phyloP scores from a whole-genome alignment of 2,888 invertebrate species.

The Pyrocoelia pectoralis region DNA sequence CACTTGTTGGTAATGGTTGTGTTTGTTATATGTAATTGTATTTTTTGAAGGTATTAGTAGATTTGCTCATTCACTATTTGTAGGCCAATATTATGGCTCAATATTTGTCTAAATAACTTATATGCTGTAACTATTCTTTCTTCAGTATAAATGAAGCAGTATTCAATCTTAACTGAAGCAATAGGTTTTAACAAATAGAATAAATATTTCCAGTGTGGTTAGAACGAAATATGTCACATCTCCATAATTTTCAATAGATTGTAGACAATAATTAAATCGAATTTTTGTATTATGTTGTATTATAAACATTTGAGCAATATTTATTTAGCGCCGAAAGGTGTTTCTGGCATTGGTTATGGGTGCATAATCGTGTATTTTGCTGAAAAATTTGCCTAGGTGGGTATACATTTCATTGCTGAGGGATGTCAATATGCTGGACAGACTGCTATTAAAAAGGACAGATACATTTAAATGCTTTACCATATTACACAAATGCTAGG shows the following conservation, averaged over 20 bases:
- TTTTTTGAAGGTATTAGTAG: neutral
- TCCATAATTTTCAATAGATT: neutral
- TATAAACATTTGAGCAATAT: neutral
- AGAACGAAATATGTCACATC: neutral
- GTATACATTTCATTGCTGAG: constrained; percentile 20
- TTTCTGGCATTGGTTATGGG: neutral
- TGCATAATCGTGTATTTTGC: neutral
- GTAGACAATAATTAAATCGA: neutral
- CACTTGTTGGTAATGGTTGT: neutral
- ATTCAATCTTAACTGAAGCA: constrained; percentile 3
- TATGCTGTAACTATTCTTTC: neutral
- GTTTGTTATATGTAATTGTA: neutral
- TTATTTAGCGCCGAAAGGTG: constrained; percentile 2
- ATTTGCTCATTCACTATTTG: neutral
- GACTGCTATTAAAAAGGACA: neutral
- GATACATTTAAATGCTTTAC: neutral
- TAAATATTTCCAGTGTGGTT: neutral
- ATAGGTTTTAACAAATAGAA: neutral
- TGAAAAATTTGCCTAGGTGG: neutral
- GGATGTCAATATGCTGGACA: constrained; percentile 12
- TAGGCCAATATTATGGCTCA: constrained; percentile 7
- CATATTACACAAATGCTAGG: neutral
- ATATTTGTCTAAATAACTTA: neutral
- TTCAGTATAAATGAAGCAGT: neutral
- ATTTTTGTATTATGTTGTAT: neutral